These are phyloP conservation scores for Allobates femoralis DNA, from an alignment of 2,797 vertebrate species.

Conservation along the genomic window DNA sequence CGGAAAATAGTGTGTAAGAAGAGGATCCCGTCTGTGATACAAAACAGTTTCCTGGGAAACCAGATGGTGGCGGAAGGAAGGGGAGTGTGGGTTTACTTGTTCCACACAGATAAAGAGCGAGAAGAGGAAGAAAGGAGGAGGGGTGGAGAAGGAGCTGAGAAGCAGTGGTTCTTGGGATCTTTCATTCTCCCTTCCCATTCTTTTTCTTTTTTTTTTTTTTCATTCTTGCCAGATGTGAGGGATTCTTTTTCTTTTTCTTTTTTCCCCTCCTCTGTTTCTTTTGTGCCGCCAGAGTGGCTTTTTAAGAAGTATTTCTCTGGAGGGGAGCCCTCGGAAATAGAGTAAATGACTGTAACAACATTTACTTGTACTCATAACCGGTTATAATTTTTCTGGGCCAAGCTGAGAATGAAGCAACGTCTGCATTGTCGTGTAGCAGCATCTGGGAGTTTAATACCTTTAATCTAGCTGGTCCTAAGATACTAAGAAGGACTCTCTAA, in stretches of 20 bases:
- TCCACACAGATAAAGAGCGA: slow-evolving; percentile 70
- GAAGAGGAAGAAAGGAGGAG: slow-evolving; percentile 51
- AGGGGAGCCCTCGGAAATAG: slow-evolving; percentile 38
- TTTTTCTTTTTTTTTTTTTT: too few relatives aligned
- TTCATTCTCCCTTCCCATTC: slow-evolving; percentile 76
- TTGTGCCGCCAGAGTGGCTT: slow-evolving; percentile 61
- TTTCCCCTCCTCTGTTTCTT: neutral
- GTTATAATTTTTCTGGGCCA: neutral
- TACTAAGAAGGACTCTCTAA: neutral
- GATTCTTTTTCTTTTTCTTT: slow-evolving; percentile 49
- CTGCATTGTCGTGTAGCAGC: slow-evolving; percentile 3
- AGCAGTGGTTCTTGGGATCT: slow-evolving; percentile 83
- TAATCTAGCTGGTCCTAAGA: neutral
- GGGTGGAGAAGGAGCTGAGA: slow-evolving; percentile 66
- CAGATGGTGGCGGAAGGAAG: slow-evolving; percentile 64
- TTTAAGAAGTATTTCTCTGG: slow-evolving; percentile 40
- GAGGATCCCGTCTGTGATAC: slow-evolving; percentile 76
- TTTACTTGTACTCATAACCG: neutral
- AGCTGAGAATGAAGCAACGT: slow-evolving; percentile 25
- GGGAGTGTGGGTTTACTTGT: slow-evolving; percentile 66
- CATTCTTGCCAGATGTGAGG: slow-evolving; percentile 86
- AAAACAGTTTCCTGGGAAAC: slow-evolving; percentile 82
- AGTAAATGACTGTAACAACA: slow-evolving; percentile 30
- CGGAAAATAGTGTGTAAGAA: slow-evolving; percentile 65
- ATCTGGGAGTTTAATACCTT: neutral